A percentile compares a stretch with the other conserved stretches of the same genome.
These are phyloP conservation scores for Clitarchus hookeri DNA, from an alignment of 2,888 invertebrate species.

Conservation along the genomic window DNA sequence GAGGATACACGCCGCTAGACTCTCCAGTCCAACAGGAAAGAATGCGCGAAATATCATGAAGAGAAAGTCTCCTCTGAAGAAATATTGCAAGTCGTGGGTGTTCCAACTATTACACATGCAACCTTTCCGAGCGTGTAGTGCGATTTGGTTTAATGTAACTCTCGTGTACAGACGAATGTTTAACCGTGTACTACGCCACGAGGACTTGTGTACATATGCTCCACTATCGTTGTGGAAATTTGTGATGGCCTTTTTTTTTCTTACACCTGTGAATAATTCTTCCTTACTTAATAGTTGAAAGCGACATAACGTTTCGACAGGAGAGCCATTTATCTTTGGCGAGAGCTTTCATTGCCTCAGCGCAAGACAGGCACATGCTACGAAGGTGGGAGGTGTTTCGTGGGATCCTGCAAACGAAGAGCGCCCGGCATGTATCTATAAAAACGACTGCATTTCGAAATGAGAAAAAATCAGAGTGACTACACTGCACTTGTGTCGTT, in stretches of 20 bases:
- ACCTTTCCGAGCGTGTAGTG: not conserved
- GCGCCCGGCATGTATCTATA: too few species aligned
- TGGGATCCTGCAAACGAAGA: too few species aligned
- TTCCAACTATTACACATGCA: not conserved
- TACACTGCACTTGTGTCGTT: too few species aligned
- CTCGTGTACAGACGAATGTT: not conserved
- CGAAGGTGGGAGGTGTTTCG: too few species aligned
- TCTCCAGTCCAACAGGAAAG: not conserved
- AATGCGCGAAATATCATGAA: not conserved
- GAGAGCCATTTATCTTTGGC: not conserved
- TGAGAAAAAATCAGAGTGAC: too few species aligned
- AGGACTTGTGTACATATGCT: not conserved
- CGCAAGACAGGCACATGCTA: not conserved
- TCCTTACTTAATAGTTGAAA: slow-evolving; percentile 12
- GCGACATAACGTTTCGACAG: not conserved
- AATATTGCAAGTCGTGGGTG: not conserved
- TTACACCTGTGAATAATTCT: not conserved
- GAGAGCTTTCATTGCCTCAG: not conserved
- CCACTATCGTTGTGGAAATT: not conserved
- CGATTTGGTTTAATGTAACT: not conserved
- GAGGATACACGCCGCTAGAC: not conserved
- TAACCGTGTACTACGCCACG: not conserved
- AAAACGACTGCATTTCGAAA: too few species aligned
- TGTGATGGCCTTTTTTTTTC: not conserved
- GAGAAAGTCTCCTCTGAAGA: slow-evolving; percentile 1